Evolutionary conservation across 1,140 invertebrate species (phyloP), one percentile per base, ranked within the genome.

Genomic region (Bombus turneri): DNA sequence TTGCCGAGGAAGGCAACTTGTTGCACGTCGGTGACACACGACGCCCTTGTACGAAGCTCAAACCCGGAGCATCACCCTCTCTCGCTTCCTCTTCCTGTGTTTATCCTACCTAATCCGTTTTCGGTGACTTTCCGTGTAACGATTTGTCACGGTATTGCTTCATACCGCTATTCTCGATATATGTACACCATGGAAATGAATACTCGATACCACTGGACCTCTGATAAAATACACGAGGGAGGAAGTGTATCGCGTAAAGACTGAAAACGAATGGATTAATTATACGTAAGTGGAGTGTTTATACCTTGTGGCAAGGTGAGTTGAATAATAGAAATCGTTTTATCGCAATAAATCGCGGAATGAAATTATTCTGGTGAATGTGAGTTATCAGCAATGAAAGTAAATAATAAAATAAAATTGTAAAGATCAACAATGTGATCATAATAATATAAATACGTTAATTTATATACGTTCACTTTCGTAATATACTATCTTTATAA

Each of bases 21-120:
- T 93, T 93, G 92, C 92, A 91, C 86, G 79, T 74, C 86, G 90
- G 91, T 93, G 92, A 93, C 92, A 92, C 91, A 93, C 90, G 90
- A 92, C 89, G 90, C 91, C 87, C 87, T 93, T 92, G 91, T 90
- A 91, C 87, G 86, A 86, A 88, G 76, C 87, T 82, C 88, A 87
- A 88, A 86, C 90, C 89, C 85, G 74, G 89, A 88, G 90, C 81
- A 91, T 87, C 86, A 77, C 75, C 31, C 68, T 66, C 74, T 77
- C 74, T 37, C 74, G 47, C n/a, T 77, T 77, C 77, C 77, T 57
- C 41, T 80, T 85, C 76, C 86, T 82, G 71, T 87, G 88, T 89
- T 88, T 92, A 87, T 91, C 91, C 77, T 81, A 87, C 79, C 73
- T 88, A 90, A 91, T 91, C 87, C 88, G 89, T 91, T 92, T 91